Conservation (phyloP, 2,113 vertebrate species). For the Entelurus aequoreus region DNA sequence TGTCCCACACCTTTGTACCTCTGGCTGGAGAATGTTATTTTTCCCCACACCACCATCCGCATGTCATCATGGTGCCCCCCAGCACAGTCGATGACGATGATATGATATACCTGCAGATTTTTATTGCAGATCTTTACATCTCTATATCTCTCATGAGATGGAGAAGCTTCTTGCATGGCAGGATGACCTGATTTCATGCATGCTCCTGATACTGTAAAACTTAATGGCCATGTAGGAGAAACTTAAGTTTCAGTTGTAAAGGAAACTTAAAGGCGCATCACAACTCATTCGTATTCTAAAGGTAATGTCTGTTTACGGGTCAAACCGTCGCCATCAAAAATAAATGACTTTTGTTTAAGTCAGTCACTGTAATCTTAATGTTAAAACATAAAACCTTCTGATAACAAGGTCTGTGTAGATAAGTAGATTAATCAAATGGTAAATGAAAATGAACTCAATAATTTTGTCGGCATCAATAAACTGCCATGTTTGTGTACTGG, state of each 20-base stretch:
- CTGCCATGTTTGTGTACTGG: too few relatives aligned
- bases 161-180: conserved; percentile 53
- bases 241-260: not conserved
- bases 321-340: too few relatives aligned
- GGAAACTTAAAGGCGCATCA: not conserved
- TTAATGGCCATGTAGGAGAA: conserved; percentile 14
- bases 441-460: too few relatives aligned
- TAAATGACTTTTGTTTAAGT: too few relatives aligned
- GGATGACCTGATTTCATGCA: conserved; percentile 39
- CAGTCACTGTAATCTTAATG: too few relatives aligned
- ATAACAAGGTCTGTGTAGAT: too few relatives aligned
- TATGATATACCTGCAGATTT: conserved; percentile 32
- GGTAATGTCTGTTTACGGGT: too few relatives aligned
- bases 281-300: not conserved
- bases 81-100: conserved; percentile 40
- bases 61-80: conserved; percentile 53
- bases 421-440: too few relatives aligned
- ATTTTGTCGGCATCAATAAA: too few relatives aligned
- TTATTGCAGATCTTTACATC: conserved; percentile 20
- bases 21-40: conserved; percentile 53
- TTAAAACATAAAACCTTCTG: too few relatives aligned
- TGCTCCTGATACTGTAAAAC: conserved; percentile 26
- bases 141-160: conserved; percentile 34
- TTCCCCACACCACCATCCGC: conserved; percentile 55
- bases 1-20: conserved; percentile 26